Evolutionary conservation across 2,113 vertebrate genomes (phyloP).

Genomic region (Oreochromis aureus): DNA sequence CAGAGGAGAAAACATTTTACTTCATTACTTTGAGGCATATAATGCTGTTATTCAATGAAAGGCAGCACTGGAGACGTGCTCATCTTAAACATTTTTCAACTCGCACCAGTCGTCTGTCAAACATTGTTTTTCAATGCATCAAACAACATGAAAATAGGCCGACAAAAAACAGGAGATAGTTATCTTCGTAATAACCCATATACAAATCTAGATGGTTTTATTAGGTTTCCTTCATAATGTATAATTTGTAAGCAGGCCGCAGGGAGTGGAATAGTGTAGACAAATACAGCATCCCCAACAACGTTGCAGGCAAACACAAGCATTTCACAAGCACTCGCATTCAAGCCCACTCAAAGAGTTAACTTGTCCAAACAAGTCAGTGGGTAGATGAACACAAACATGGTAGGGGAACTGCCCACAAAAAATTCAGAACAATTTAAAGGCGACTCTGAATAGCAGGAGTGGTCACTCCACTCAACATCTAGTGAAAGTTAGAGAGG

Average conservation of each 20-base stretch:
- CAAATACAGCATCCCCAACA: neutral
- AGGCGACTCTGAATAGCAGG: neutral
- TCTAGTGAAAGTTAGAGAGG: neutral
- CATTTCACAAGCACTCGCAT: neutral
- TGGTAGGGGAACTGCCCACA: neutral
- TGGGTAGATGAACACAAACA: constrained; percentile 25
- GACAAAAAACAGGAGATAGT: neutral
- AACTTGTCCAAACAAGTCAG: neutral
- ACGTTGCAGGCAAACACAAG: neutral
- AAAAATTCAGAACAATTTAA: neutral
- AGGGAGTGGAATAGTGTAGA: neutral
- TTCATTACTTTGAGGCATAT: neutral
- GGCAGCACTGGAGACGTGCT: neutral
- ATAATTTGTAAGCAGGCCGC: neutral
- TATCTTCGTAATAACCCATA: neutral
- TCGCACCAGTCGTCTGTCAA: neutral
- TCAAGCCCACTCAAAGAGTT: neutral
- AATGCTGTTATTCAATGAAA: neutral
- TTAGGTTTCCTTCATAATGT: neutral
- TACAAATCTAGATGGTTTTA: neutral
- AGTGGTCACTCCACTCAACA: constrained; percentile 3
- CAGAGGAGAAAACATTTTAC: neutral
- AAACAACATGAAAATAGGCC: neutral
- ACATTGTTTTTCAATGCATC: neutral
- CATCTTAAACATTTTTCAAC: neutral